Evolutionary conservation across 2,797 vertebrate species (phyloP).

Genomic region (Ciconia nigra): DNA sequence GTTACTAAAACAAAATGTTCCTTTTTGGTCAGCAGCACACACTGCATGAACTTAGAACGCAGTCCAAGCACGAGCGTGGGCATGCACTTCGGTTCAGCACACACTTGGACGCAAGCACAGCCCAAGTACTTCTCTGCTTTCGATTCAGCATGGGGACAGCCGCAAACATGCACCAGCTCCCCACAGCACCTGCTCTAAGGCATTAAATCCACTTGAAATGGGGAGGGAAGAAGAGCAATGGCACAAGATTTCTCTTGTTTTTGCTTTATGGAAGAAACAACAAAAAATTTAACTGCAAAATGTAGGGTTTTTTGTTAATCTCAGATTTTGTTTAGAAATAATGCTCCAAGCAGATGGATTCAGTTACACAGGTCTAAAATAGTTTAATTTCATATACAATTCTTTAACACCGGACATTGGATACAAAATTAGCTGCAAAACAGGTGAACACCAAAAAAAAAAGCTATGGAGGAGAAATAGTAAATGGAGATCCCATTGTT

Average conservation of each 20-base stretch:
- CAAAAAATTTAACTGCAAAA: neutral
- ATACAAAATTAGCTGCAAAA: neutral
- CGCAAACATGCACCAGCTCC: neutral
- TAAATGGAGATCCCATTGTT: neutral
- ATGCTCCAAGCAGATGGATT: neutral
- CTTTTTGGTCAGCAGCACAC: neutral
- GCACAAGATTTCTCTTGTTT: neutral
- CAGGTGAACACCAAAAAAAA: neutral
- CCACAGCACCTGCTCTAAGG: neutral
- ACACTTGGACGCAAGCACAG: neutral
- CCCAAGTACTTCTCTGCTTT: neutral
- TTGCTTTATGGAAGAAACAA: neutral
- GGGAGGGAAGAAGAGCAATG: neutral
- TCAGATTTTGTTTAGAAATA: neutral
- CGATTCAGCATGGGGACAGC: neutral
- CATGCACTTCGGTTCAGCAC: neutral
- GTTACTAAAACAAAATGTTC: neutral
- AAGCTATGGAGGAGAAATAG: neutral
- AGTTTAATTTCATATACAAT: neutral
- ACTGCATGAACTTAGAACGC: neutral
- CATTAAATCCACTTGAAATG: neutral
- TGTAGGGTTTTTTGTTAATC: rapidly evolving
- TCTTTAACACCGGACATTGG: neutral
- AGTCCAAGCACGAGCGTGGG: neutral
- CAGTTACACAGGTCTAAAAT: neutral